These are phyloP conservation scores for Sprattus sprattus DNA, from an alignment of 2,113 vertebrate genomes.

Conservation along the genomic window DNA sequence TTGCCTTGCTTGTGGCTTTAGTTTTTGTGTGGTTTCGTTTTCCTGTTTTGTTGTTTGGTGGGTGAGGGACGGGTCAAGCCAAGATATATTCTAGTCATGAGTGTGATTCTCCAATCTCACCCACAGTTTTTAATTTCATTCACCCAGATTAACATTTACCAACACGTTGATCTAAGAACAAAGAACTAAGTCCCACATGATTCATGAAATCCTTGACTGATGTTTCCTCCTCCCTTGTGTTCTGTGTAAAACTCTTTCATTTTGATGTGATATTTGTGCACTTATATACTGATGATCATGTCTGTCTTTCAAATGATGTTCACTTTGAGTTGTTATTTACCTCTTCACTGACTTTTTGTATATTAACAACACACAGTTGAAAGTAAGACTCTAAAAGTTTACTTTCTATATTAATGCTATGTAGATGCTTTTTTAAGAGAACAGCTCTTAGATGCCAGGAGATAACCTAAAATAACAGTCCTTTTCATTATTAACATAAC, in stretches of 20 bases:
- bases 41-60: slow-evolving; percentile 42
- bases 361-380: slow-evolving; percentile 54
- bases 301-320: slow-evolving; percentile 7
- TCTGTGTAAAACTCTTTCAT: background rate
- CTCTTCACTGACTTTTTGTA: slow-evolving; percentile 57
- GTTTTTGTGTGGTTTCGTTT: slow-evolving; percentile 5
- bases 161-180: background rate
- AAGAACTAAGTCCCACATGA: background rate
- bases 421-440: slow-evolving; percentile 36
- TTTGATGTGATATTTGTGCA: slow-evolving; percentile 6
- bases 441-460: slow-evolving; percentile 42
- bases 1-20: slow-evolving; percentile 47
- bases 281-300: background rate
- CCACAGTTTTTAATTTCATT: background rate
- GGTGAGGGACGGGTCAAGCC: slow-evolving; percentile 42
- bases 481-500: slow-evolving; percentile 30
- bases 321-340: slow-evolving; percentile 45
- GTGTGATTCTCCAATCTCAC: background rate
- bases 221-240: background rate
- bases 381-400: slow-evolving; percentile 42
- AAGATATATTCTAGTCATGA: background rate
- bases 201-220: background rate
- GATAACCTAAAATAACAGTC: slow-evolving; percentile 48
- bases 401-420: slow-evolving; percentile 29
- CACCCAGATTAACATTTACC: background rate